These are phyloP conservation scores for Dryadula phaetusa DNA, from an alignment of 2,888 invertebrate genomes.

Conservation along the genomic window DNA sequence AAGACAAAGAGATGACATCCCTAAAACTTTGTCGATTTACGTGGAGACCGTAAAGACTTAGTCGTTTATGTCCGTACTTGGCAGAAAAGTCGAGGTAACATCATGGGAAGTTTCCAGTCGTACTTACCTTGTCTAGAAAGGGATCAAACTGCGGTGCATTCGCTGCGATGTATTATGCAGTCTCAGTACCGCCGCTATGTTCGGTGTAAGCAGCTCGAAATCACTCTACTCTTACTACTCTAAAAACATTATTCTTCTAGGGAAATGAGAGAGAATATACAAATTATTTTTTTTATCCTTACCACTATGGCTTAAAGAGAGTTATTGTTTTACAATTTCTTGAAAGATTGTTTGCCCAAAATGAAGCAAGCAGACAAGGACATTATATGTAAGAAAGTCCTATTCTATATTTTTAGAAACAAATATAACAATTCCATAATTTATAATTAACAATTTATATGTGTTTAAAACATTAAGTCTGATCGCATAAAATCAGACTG, in stretches of 20 bases:
- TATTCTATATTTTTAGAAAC: neutral
- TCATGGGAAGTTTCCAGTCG: constrained; percentile 78
- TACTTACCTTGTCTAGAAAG: constrained; percentile 82
- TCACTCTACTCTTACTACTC: constrained; percentile 61
- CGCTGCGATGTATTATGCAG: constrained; percentile 83
- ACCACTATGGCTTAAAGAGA: no score
- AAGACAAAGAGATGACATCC: constrained; percentile 76
- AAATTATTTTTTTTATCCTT: constrained; percentile 46
- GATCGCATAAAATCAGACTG: neutral
- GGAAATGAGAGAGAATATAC: constrained; percentile 62
- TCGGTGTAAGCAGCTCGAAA: constrained; percentile 76
- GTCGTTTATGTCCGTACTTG: constrained; percentile 71
- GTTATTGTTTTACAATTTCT: no score
- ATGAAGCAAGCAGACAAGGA: neutral
- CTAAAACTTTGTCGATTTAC: constrained; percentile 80
- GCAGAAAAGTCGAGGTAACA: constrained; percentile 75
- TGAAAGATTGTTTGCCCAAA: neutral
- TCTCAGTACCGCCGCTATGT: constrained; percentile 61
- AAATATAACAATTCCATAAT: neutral
- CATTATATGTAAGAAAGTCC: neutral
- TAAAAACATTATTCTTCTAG: constrained; percentile 68
- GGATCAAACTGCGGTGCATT: constrained; percentile 83
- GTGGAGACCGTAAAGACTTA: constrained; percentile 74
- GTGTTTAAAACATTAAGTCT: neutral
- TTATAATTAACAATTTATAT: neutral